phyloP scores from a whole-genome alignment of 2,888 invertebrate species.

The Beris morrisii region DNA sequence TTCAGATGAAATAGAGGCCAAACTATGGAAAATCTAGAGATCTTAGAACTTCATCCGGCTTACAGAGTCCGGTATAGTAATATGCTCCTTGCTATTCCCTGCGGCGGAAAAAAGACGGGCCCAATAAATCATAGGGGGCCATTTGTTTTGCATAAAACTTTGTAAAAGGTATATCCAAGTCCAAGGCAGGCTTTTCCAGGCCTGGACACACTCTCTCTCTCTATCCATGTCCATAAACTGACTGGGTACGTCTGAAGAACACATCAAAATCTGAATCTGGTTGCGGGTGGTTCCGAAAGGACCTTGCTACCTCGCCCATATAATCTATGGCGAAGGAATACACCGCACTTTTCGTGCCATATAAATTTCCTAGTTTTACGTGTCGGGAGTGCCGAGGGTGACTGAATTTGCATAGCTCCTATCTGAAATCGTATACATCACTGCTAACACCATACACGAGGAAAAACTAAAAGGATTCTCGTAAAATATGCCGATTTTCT shows the following conservation, averaged over 20 bases:
- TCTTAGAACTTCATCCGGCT: conserved; percentile 28
- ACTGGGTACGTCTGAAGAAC: not conserved
- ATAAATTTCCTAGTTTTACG: conserved; percentile 23
- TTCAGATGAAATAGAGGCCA: not conserved
- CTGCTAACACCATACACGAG: conserved; percentile 8
- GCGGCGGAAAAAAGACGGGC: conserved; percentile 13
- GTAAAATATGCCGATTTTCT: not conserved
- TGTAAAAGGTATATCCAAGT: conserved; percentile 26
- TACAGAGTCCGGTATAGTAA: conserved; percentile 5
- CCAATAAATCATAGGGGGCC: conserved; percentile 32
- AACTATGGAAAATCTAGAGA: conserved; percentile 10
- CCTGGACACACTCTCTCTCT: not conserved
- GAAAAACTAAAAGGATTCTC: not conserved
- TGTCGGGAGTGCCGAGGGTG: conserved; percentile 3
- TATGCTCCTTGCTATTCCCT: conserved; percentile 25
- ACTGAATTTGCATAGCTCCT: conserved; percentile 18
- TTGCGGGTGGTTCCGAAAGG: conserved; percentile 20
- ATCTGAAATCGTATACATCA: conserved; percentile 27
- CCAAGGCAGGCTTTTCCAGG: not conserved
- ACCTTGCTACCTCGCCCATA: conserved; percentile 13
- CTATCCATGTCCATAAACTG: conserved; percentile 2
- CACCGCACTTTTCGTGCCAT: not conserved
- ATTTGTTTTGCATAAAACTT: conserved; percentile 31
- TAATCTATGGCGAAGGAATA: not conserved
- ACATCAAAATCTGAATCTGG: conserved; percentile 19